Percentiles rank a stretch among this genome's conserved stretches.
Evolutionary conservation across 2,113 vertebrate species (phyloP).

Genomic region (Agelaius phoeniceus): DNA sequence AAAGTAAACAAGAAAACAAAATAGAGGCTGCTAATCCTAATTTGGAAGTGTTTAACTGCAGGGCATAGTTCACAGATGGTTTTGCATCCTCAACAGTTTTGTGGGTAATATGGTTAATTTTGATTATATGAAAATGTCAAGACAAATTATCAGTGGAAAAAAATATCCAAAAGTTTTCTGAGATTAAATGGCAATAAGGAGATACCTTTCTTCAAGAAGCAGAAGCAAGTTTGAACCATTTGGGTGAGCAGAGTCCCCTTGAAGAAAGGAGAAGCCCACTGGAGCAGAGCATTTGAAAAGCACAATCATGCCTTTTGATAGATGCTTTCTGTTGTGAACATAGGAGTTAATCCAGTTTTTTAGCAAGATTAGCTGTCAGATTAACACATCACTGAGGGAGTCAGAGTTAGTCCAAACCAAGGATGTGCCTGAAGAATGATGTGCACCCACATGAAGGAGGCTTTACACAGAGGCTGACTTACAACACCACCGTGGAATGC

Average conservation of each 20-base stretch:
- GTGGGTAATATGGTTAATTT: neutral
- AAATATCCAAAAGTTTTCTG: neutral
- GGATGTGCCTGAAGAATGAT: constrained; percentile 14
- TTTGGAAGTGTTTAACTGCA: neutral
- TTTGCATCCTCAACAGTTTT: neutral
- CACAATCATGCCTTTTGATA: neutral
- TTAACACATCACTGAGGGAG: constrained; percentile 30
- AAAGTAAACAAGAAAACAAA: neutral
- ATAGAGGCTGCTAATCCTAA: neutral
- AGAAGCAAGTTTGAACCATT: neutral
- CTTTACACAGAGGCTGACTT: constrained; percentile 9
- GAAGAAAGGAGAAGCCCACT: neutral
- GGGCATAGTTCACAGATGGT: neutral
- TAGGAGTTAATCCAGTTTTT: constrained; percentile 38
- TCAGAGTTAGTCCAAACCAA: neutral
- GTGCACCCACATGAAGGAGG: constrained; percentile 16
- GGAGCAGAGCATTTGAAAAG: neutral
- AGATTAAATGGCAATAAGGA: neutral
- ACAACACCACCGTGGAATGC: neutral
- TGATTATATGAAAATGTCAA: constrained; percentile 19
- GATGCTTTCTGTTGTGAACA: neutral
- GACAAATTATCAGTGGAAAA: neutral
- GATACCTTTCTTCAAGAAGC: neutral
- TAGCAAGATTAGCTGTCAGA: constrained; percentile 49
- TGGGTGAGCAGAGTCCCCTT: neutral